A percentile compares a stretch with the other conserved stretches of the same genome.
Conservation (phyloP, 2,113 vertebrate species). For the Salvelinus sp. region DNA sequence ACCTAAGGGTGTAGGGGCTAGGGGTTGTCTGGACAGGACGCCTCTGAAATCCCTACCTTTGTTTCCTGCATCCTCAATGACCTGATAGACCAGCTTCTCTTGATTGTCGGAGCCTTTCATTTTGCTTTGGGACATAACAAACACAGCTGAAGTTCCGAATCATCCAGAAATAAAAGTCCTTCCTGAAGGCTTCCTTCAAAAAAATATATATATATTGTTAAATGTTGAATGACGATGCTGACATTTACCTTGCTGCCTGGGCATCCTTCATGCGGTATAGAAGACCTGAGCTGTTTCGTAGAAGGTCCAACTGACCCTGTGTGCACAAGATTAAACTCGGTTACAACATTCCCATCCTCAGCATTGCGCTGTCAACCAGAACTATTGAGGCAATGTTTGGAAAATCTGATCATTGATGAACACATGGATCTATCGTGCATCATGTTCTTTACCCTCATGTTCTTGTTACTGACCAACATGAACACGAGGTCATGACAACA, state of each 20-base stretch:
- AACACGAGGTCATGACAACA: no score
- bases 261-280: conserved; percentile 92
- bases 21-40: no score
- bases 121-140: conserved; percentile 79
- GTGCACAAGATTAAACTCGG: conserved; percentile 6
- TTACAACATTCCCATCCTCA: background rate
- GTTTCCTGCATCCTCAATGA: conserved; percentile 97
- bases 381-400: no score
- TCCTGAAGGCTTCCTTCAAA: background rate
- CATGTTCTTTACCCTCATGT: no score
- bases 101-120: conserved; percentile 99
- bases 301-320: conserved; percentile 93
- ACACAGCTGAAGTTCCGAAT: background rate
- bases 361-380: no score
- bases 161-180: background rate
- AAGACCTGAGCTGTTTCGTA: conserved; percentile 89
- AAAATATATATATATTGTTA: background rate
- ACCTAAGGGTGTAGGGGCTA: no score
- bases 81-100: conserved; percentile 97
- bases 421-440: no score
- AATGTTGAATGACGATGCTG: background rate
- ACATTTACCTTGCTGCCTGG: conserved; percentile 82
- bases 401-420: no score
- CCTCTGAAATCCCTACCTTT: conserved; percentile 79
- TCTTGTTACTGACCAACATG: no score